Base-by-base conservation (phyloP, 2,888 invertebrate species). In the Diachrysia chrysitis region DNA sequence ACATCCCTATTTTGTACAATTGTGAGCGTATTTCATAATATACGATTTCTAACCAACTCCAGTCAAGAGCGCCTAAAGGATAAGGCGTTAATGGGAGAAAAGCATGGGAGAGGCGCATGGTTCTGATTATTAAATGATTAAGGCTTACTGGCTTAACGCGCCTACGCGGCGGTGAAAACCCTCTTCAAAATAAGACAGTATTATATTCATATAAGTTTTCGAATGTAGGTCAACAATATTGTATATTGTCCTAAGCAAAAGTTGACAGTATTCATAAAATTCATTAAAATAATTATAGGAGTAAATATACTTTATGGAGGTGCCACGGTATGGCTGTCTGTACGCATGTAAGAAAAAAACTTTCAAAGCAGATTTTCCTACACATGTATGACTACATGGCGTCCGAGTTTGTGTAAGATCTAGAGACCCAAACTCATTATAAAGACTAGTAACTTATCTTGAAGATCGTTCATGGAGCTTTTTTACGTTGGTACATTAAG, bases 81-180 rank as follows among this genome's bases (percentile, higher is more conserved):
- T 48, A 48, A 10, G 12, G 48, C 48, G 48, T 21, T 51, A 51
- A 51, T 51, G 21, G 48, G 19, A 48, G 21, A 21, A 21, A 21
- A 51, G 48, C 19, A 21, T 21, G 48, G 19, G 10, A 51, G 12
- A 0, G 21, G 21, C 48, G 21, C 17, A 19, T 48, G 19, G 19
- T 51, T 17, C 48, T 51, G 19, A 51, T 51, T 51, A 51, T 51
- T 51, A 51, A 51, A 51, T 51, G 48, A 51, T 51, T 51, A 51
- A 51, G 48, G 48, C 48, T 51, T 51, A 21, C 48, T 21, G 48
- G 19, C 48, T 51, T 51, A 51, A 51, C 48, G 48, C 48, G 48
- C 9, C 17, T 19, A 0, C 3, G 19, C 21, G 48, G 17, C 48
- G 48, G 12, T 3, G 48, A 12, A 51, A 51, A 19, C 48, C 21